Conservation (phyloP, 2,797 vertebrate genomes). For the Mastacembelus armatus region DNA sequence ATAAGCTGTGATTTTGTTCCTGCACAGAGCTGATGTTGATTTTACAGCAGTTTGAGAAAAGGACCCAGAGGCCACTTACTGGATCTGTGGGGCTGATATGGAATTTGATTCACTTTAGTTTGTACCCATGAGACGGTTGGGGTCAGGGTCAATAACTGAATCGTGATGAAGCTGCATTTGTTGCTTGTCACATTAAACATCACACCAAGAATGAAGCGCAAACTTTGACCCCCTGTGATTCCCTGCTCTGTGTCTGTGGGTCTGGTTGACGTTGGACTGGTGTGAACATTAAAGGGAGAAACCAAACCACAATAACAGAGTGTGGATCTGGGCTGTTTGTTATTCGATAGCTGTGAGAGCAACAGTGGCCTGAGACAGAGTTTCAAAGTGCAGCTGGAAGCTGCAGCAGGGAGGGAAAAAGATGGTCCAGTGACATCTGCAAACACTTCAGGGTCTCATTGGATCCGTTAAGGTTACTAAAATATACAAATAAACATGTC, state of each 20-base stretch:
- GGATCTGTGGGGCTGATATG: too few species aligned
- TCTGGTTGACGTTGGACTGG: conserved; percentile 8
- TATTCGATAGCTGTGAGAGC: conserved; percentile 94
- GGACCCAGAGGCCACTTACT: too few species aligned
- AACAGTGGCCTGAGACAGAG: conserved; percentile 82
- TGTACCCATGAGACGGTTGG: too few species aligned
- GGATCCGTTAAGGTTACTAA: too few species aligned
- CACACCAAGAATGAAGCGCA: neutral
- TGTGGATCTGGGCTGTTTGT: conserved; percentile 69
- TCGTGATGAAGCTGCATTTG: too few species aligned
- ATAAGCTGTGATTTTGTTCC: neutral
- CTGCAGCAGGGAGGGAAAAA: too few species aligned
- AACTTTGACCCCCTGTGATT: neutral
- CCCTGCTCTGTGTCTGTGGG: conserved; percentile 5
- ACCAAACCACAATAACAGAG: conserved; percentile 13
- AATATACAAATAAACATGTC: too few species aligned
- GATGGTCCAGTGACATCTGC: too few species aligned
- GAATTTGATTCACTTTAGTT: too few species aligned
- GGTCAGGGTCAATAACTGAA: too few species aligned
- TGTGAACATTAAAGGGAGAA: conserved; percentile 54
- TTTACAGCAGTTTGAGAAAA: neutral
- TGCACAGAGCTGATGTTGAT: neutral
- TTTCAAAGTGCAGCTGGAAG: conserved; percentile 90
- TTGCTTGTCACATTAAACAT: too few species aligned
- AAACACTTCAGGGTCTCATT: too few species aligned